Evolutionary conservation across 2,888 invertebrate genomes (phyloP).

Genomic region (Sinotaia quadrata): DNA sequence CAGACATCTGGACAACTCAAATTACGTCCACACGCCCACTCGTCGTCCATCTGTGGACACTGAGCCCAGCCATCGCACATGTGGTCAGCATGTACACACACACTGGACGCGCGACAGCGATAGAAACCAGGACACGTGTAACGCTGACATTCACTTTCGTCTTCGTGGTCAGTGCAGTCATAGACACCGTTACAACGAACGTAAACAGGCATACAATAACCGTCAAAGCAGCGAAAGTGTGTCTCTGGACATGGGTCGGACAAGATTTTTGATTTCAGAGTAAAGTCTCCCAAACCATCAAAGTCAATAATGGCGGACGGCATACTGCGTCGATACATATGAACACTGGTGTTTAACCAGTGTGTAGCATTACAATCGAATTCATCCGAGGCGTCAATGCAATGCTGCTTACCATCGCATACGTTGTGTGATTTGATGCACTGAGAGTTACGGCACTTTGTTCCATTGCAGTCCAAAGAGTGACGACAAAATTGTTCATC

Average conservation of each 20-base stretch:
- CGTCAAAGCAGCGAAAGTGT: constrained; percentile 10
- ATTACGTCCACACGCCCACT: constrained; percentile 10
- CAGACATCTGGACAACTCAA: constrained; percentile 15
- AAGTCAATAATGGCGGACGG: constrained; percentile 8
- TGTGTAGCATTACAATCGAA: constrained; percentile 10
- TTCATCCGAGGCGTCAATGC: constrained; percentile 27
- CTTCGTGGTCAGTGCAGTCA: constrained; percentile 24
- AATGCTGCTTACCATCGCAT: constrained; percentile 25
- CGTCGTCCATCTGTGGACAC: constrained; percentile 26
- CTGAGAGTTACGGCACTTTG: constrained; percentile 11
- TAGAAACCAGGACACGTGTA: constrained; percentile 23
- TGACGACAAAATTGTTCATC: constrained; percentile 13
- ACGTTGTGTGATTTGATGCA: background rate
- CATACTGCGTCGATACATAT: background rate
- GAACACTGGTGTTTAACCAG: background rate
- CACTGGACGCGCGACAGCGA: constrained; percentile 14
- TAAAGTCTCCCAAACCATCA: constrained; percentile 10
- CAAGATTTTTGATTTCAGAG: background rate
- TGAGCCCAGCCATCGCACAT: constrained; percentile 21
- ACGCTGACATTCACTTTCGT: constrained; percentile 5
- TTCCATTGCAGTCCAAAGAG: background rate
- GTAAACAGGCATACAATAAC: constrained; percentile 28
- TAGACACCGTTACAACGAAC: constrained; percentile 23
- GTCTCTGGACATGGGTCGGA: constrained; percentile 14
- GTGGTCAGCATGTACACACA: constrained; percentile 23